phyloP scores from a whole-genome alignment of 2,797 vertebrate genomes.

The Myotis vivesi region DNA sequence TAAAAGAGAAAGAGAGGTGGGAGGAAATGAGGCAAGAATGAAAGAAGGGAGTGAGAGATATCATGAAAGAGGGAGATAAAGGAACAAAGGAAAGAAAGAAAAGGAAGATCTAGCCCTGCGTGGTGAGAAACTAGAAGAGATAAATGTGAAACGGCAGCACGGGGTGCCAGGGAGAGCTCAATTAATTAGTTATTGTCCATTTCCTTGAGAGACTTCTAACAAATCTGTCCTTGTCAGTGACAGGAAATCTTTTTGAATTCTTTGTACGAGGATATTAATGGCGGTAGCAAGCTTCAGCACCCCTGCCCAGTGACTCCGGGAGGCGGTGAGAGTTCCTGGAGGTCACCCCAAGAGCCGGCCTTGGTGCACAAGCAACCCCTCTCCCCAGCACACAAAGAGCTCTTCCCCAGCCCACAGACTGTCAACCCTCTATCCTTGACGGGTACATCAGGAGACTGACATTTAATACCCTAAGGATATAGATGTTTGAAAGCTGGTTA shows the following conservation, averaged over 20 bases:
- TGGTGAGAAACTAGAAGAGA: conserved; percentile 50
- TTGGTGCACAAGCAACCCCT: conserved; percentile 55
- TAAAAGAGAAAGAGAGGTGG: not conserved
- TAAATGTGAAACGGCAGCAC: conserved; percentile 67
- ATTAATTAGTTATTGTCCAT: conserved; percentile 84
- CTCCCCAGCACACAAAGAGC: conserved; percentile 51
- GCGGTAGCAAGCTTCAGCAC: conserved; percentile 76
- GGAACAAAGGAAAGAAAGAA: not conserved
- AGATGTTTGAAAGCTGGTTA: conserved; percentile 87
- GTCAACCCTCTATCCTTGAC: conserved; percentile 83
- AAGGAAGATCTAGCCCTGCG: not conserved
- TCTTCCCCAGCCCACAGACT: conserved; percentile 74
- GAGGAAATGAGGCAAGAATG: not conserved
- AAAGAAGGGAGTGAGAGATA: not conserved
- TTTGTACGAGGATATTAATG: conserved; percentile 82
- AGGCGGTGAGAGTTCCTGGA: conserved; percentile 62
- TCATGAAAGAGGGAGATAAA: not conserved
- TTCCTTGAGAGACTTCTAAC: conserved; percentile 83
- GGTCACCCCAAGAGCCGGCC: conserved; percentile 74
- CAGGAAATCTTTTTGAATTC: conserved; percentile 85
- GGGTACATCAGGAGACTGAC: conserved; percentile 83
- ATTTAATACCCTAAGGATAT: conserved; percentile 87
- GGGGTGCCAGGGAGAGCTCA: conserved; percentile 70
- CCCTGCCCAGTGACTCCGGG: conserved; percentile 44
- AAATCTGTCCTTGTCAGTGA: conserved; percentile 84